A percentile compares a stretch with the other conserved stretches of the same genome.
Conservation (phyloP, 2,113 vertebrate species). For the Elanus axillaris region DNA sequence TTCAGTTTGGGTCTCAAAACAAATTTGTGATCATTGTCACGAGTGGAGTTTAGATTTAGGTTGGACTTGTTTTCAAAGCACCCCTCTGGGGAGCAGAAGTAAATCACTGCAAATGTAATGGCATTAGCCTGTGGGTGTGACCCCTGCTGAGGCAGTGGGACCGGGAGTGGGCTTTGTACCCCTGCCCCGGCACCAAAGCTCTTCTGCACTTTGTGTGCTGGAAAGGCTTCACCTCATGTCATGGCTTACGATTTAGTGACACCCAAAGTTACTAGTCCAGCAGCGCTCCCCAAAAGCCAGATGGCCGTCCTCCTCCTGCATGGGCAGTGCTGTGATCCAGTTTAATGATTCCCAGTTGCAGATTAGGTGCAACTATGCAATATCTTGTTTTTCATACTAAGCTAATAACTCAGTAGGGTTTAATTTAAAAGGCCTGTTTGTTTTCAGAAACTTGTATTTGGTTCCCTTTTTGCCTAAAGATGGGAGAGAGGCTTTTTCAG, state of each 20-base stretch:
- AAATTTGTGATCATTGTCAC: neutral
- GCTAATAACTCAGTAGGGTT: neutral
- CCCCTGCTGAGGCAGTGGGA: neutral
- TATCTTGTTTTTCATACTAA: neutral
- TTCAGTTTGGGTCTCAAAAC: neutral
- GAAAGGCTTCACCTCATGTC: neutral
- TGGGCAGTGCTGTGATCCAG: neutral
- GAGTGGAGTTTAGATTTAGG: neutral
- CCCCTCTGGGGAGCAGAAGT: neutral
- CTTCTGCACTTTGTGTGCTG: neutral
- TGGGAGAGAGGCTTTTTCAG: neutral
- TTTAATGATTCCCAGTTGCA: neutral
- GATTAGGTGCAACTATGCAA: neutral
- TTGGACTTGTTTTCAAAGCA: neutral
- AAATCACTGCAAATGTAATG: neutral
- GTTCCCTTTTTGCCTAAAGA: neutral
- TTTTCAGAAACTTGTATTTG: neutral
- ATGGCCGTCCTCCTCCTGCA: neutral
- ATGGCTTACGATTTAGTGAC: neutral
- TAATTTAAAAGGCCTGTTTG: slow-evolving; percentile 2
- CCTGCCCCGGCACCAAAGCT: neutral
- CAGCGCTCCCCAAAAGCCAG: neutral
- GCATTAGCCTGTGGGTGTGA: neutral
- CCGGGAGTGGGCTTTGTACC: neutral
- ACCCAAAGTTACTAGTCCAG: neutral